phyloP scores from a whole-genome alignment of 2,797 vertebrate species.

The Enteromius mattozi region DNA sequence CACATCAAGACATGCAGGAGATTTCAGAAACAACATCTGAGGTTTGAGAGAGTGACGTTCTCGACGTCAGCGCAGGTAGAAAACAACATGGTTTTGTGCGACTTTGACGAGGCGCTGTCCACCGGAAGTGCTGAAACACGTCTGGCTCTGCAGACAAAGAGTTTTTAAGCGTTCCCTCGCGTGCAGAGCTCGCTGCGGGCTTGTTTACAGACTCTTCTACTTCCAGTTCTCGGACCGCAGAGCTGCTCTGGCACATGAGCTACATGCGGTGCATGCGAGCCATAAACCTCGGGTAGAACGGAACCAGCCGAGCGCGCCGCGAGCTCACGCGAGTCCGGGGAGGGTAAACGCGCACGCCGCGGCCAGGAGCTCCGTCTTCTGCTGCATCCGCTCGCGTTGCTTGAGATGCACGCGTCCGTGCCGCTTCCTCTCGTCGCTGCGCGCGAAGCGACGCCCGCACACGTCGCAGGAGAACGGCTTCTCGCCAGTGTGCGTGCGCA shows the following conservation, averaged over 20 bases:
- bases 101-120: constrained; percentile 6
- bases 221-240: neutral
- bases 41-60: constrained; percentile 9
- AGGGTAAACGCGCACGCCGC: constrained; percentile 76
- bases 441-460: constrained; percentile 90
- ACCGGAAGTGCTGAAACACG: constrained; percentile 25
- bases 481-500: constrained; percentile 97
- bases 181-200: neutral
- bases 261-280: constrained; percentile 15
- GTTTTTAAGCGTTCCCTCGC: neutral
- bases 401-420: constrained; percentile 94
- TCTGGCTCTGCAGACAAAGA: neutral
- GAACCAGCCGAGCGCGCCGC: neutral
- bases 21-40: constrained; percentile 40
- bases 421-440: constrained; percentile 91
- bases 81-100: constrained; percentile 26
- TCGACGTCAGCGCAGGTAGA: neutral
- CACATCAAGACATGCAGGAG: constrained; percentile 53
- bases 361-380: constrained; percentile 85
- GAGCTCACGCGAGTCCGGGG: constrained; percentile 52
- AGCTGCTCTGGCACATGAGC: constrained; percentile 36
- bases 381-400: constrained; percentile 88
- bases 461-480: constrained; percentile 95
- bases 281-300: constrained; percentile 31
- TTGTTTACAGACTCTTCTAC: neutral